phyloP scores from a whole-genome alignment of 2,113 vertebrate species.

The Pelodiscus sinensis region DNA sequence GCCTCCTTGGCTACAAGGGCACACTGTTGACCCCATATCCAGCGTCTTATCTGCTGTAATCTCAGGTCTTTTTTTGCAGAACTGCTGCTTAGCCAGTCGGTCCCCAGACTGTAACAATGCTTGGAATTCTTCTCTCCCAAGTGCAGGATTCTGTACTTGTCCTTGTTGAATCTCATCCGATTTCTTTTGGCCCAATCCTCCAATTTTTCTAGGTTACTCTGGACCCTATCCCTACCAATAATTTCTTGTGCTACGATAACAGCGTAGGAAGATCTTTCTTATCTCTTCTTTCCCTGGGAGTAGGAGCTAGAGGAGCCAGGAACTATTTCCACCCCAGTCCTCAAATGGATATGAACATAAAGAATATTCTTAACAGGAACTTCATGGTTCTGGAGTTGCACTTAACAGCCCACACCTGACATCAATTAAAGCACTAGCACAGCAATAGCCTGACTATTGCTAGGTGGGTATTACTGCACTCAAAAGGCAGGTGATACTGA shows the following conservation, averaged over 20 bases:
- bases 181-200: too few species aligned
- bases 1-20: too few species aligned
- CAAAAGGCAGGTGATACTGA: not conserved
- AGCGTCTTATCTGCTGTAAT: too few species aligned
- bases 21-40: too few species aligned
- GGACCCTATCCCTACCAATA: not conserved
- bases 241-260: not conserved
- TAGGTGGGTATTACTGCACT: not conserved
- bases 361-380: not conserved
- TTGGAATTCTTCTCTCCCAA: too few species aligned
- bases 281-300: not conserved
- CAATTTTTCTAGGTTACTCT: too few species aligned
- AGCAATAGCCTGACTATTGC: not conserved
- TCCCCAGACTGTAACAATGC: too few species aligned
- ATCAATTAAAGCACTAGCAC: not conserved
- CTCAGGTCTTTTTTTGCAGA: too few species aligned
- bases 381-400: not conserved
- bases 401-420: not conserved
- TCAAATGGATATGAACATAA: not conserved
- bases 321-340: not conserved
- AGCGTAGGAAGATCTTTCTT: not conserved
- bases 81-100: too few species aligned
- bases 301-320: not conserved
- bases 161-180: too few species aligned
- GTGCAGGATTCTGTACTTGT: too few species aligned